A percentile compares a stretch with the other conserved stretches of the same genome.
Evolutionary conservation across 2,797 vertebrate species (phyloP).

Genomic region (Apodemus agrarius): DNA sequence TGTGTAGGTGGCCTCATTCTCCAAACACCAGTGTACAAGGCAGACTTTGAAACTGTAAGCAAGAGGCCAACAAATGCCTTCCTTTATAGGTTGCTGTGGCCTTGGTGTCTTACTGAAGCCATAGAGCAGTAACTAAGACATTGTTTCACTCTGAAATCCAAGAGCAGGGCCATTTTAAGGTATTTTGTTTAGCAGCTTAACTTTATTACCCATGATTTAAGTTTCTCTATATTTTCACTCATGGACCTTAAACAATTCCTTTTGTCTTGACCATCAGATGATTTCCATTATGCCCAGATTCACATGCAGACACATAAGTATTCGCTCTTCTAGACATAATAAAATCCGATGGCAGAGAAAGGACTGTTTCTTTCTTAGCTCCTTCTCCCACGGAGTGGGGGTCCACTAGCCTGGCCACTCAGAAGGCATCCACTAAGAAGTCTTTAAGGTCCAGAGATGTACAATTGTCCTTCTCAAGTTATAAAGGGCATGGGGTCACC

Average conservation of each 20-base stretch:
- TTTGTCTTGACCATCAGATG: not conserved
- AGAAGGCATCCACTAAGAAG: not conserved
- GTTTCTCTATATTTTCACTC: not conserved
- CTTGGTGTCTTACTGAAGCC: not conserved
- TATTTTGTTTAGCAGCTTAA: slow-evolving; percentile 34
- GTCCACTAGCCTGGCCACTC: not conserved
- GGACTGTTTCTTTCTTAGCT: not conserved
- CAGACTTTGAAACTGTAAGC: not conserved
- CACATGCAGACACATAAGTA: not conserved
- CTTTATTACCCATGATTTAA: not conserved
- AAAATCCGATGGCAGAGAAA: not conserved
- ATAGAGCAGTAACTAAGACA: not conserved
- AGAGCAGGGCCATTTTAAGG: not conserved
- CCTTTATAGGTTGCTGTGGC: not conserved
- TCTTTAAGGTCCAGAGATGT: not conserved
- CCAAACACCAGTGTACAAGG: not conserved
- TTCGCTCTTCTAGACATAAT: too few relatives aligned
- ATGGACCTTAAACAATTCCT: not conserved
- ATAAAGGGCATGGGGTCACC: not conserved
- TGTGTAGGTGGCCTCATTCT: not conserved
- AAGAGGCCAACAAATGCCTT: not conserved
- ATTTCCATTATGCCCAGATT: not conserved
- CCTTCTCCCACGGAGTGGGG: not conserved
- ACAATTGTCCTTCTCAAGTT: not conserved
- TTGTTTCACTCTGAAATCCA: not conserved